A percentile compares a stretch with the other conserved stretches of the same genome.
Conservation (phyloP, 2,888 invertebrate species). For the Drosophila diplacantha region DNA sequence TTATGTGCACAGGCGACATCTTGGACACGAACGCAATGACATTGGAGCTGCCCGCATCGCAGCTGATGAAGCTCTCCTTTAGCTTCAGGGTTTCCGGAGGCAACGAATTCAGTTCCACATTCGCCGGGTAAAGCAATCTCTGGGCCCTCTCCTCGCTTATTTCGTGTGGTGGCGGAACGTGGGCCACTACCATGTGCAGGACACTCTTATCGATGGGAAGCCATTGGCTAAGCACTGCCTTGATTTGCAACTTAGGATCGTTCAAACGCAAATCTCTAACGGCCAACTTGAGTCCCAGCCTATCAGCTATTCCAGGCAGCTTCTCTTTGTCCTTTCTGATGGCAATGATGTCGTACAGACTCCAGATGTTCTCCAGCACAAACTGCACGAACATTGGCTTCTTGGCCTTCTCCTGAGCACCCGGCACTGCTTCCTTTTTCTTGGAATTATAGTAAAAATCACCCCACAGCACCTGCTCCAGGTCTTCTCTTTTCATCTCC, state of each 20-base stretch:
- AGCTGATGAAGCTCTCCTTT: conserved; percentile 84
- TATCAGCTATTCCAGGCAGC: conserved; percentile 83
- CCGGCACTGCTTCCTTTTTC: conserved; percentile 88
- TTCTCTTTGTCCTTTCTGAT: conserved; percentile 87
- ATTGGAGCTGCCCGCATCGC: conserved; percentile 84
- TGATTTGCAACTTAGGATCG: conserved; percentile 87
- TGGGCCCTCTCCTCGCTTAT: conserved; percentile 88
- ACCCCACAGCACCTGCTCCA: conserved; percentile 93
- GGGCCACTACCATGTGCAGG: conserved; percentile 87
- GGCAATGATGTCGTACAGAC: conserved; percentile 90
- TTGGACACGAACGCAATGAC: conserved; percentile 78
- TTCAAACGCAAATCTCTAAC: conserved; percentile 87
- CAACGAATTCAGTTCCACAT: conserved; percentile 83
- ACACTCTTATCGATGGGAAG: conserved; percentile 89
- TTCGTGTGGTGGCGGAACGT: conserved; percentile 89
- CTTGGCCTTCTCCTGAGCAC: conserved; percentile 94
- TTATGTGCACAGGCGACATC: conserved; percentile 90
- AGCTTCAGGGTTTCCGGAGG: conserved; percentile 84
- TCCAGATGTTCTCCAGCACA: conserved; percentile 93
- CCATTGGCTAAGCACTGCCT: conserved; percentile 92
- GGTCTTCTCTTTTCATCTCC: conserved; percentile 84
- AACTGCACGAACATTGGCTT: conserved; percentile 95
- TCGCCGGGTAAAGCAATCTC: conserved; percentile 87
- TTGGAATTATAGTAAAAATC: conserved; percentile 93
- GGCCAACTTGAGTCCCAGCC: conserved; percentile 86